phyloP scores from a whole-genome alignment of 2,888 invertebrate species.

The Ferdinandea cuprea region DNA sequence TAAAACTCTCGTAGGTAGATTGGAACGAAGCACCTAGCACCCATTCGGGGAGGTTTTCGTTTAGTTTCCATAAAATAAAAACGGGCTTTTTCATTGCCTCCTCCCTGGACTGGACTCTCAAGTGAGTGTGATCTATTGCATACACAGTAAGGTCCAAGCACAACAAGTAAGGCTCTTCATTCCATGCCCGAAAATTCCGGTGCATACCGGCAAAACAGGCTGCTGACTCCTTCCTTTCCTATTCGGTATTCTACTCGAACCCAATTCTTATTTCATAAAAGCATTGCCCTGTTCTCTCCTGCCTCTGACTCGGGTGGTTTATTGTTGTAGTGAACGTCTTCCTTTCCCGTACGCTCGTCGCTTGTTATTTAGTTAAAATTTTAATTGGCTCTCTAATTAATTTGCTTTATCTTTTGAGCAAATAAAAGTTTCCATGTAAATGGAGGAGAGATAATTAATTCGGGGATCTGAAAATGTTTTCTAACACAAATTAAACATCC shows the following conservation, averaged over 20 bases:
- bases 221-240: conserved; percentile 5
- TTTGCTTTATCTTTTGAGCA: conserved; percentile 78
- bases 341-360: conserved; percentile 47
- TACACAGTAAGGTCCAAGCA: conserved; percentile 42
- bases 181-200: conserved; percentile 52
- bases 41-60: conserved; percentile 30
- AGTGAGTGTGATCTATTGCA: conserved; percentile 64
- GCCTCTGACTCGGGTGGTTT: conserved; percentile 46
- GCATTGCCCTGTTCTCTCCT: neutral
- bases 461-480: conserved; percentile 75
- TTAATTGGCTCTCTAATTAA: conserved; percentile 78
- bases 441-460: conserved; percentile 78
- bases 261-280: neutral
- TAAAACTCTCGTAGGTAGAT: neutral
- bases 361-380: conserved; percentile 78
- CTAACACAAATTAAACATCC: conserved; percentile 73
- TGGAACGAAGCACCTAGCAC: neutral
- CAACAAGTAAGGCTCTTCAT: conserved; percentile 50
- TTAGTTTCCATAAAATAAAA: conserved; percentile 32
- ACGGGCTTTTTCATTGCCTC: conserved; percentile 16
- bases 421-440: conserved; percentile 77
- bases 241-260: conserved; percentile 10
- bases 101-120: conserved; percentile 21
- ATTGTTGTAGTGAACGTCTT: conserved; percentile 64
- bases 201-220: conserved; percentile 14